Percentiles rank a stretch among this genome's conserved stretches.
Evolutionary conservation across 2,113 vertebrate genomes (phyloP).

Genomic region (Clarias gariepinus): DNA sequence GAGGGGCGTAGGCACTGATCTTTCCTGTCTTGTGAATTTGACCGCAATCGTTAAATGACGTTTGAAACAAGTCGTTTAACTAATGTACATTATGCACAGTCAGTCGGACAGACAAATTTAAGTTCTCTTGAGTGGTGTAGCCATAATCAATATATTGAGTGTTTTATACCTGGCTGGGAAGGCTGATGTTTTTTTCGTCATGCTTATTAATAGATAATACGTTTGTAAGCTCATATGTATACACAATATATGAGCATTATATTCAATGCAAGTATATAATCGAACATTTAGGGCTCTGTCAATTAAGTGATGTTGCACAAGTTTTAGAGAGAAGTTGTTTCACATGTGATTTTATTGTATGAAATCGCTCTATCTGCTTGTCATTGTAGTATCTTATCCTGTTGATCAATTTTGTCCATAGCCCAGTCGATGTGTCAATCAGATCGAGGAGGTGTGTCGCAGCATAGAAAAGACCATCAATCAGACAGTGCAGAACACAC

Average conservation of each 20-base stretch:
- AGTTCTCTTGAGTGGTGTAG: neutral
- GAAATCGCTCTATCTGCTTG: neutral
- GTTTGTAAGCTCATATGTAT: neutral
- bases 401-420: conserved; percentile 44
- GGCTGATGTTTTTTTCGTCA: neutral
- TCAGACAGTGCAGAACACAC: conserved; percentile 80
- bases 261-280: too few species aligned
- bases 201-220: neutral
- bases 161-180: neutral
- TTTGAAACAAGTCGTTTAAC: neutral
- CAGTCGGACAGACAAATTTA: neutral
- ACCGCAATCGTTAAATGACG: neutral
- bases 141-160: neutral
- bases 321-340: neutral
- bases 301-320: neutral
- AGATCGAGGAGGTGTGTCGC: conserved; percentile 79
- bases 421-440: conserved; percentile 81
- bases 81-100: neutral
- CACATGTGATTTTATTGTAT: neutral
- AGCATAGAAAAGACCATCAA: conserved; percentile 81
- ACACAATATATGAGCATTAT: neutral
- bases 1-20: too few species aligned
- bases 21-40: too few species aligned
- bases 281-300: neutral
- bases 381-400: neutral